Conservation (phyloP, 2,888 invertebrate species). For the Emmelina monodactyla region DNA sequence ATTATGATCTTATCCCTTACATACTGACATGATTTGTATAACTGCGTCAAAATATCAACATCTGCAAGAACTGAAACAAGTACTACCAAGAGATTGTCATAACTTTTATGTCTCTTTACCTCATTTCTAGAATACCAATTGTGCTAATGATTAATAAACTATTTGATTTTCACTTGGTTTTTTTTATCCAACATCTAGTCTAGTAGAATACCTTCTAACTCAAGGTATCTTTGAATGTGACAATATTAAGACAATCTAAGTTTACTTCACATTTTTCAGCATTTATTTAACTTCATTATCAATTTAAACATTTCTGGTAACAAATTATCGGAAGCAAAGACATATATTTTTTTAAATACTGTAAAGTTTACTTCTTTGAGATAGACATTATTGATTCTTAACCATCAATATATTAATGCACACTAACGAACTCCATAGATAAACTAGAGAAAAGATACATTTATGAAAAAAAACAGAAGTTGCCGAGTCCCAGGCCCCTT, state of each 20-base stretch:
- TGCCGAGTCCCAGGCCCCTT: no score
- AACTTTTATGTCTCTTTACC: constrained; percentile 6
- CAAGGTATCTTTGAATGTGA: no score
- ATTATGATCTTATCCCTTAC: constrained; percentile 5
- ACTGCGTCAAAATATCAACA: constrained; percentile 6
- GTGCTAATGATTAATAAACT: constrained; percentile 6
- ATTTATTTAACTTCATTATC: not conserved
- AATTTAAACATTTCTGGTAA: not conserved
- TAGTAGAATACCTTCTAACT: no score
- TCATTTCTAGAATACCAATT: constrained; percentile 5
- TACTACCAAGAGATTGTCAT: constrained; percentile 8
- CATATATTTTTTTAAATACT: not conserved
- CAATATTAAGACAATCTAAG: no score
- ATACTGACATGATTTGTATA: constrained; percentile 4
- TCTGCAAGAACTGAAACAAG: constrained; percentile 7
- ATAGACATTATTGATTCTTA: not conserved
- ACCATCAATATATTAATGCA: not conserved
- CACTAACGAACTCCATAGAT: no score
- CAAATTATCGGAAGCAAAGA: not conserved
- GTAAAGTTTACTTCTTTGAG: not conserved
- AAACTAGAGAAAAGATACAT: no score
- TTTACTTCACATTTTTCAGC: no score
- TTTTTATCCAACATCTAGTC: constrained; percentile 6
- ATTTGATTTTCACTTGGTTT: constrained; percentile 7
- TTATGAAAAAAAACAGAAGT: no score